Evolutionary conservation across 1,140 invertebrate species (phyloP), one percentile per base, ranked within the genome.

Genomic region (Neodiprion lecontei): DNA sequence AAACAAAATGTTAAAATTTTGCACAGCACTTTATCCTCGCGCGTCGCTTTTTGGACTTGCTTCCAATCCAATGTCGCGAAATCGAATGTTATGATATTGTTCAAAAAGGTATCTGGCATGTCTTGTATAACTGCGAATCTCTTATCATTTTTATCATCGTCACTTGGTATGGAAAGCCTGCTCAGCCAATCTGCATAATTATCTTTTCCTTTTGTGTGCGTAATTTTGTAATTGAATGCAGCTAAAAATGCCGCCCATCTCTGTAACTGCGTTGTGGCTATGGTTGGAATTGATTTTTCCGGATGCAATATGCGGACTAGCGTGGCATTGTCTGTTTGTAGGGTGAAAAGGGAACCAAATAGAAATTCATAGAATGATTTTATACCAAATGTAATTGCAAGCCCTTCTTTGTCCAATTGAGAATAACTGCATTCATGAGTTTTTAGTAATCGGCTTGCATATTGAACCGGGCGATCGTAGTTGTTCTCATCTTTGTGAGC

Each of bases 311-410:
- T 82, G 49, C 74, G 40, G 14, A 53, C 12, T 23, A 85, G 69
- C n/a, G 81, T 79, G 73, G 80, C 73, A 78, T 86, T 79, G 73
- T 86, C 84, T 61, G 77, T 85, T 68, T 79, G 48, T 49, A 86
- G 65, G n/a, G 76, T 79, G 70, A 91, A 89, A 9, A 75, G 28
- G 21, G 76, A 11, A 11, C 10, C 50, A 2, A 11, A 53, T 53
- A 2, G 1, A 53, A 84, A 87, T 70, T 86, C 82, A 75, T 87
- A 84, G 79, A 88, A 88, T 67, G 81, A 74, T 1, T 1, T 53
- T 11, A 53, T 53, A 1, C 50, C 50, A 14, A 53, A 53, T 11
- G n/a, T 53, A 1, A 53, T 53, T 1, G 50, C 50, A 74, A 14
- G 65, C 11, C 65, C 72, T 49, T 74, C 72, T 23, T 49, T 47